Evolutionary conservation across 2,888 invertebrate species (phyloP), one percentile per base, ranked within the genome.

Genomic region (Himalopsyche japonica): DNA sequence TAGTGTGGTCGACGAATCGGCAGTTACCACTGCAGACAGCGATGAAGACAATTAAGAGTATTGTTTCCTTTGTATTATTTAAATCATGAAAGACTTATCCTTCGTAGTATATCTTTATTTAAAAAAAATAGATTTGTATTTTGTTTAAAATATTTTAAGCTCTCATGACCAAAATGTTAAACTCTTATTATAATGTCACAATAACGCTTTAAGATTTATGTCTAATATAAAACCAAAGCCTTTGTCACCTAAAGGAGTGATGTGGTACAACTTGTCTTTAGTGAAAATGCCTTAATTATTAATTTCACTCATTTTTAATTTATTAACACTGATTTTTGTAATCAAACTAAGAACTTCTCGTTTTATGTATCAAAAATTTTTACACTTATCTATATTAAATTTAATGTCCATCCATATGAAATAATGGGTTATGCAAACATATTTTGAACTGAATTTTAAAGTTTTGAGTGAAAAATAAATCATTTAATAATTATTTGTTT

Each of bases 1-100:
- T 15, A 87, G 84, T 64, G 76, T 32, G 15, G 90, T 91, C 49
- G 91, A 92, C 87, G 91, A 91, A 84, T 90, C 88, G 24, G 88
- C 89, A 43, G 88, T 76, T 4, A 20, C 43, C 27, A 57, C 79
- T 27, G 57, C 57, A n/a, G 57, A 57, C 20, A 57, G 57, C 20
- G 57, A 57, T 8, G 82, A 82, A 81, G 76, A 76, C 78, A 8
- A 77, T 30, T 37, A 57, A 80, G 47, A 27, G 24, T 49, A 80
- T 57, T 32, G 20, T 49, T 83, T 32, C n/a, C 30, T 80, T 30
- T 8, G 20, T 80, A 34, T 32, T 80, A 80, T 30, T 49, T 57
- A 49, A 1, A 47, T 20, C 57, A 20, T 20, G 24, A 6, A 57
- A 57, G 20, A 64, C 34, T 32, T 49, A 37, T 37, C 37, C 49